Base-by-base conservation (phyloP, 2,888 invertebrate species). In the Crematogaster levior region DNA sequence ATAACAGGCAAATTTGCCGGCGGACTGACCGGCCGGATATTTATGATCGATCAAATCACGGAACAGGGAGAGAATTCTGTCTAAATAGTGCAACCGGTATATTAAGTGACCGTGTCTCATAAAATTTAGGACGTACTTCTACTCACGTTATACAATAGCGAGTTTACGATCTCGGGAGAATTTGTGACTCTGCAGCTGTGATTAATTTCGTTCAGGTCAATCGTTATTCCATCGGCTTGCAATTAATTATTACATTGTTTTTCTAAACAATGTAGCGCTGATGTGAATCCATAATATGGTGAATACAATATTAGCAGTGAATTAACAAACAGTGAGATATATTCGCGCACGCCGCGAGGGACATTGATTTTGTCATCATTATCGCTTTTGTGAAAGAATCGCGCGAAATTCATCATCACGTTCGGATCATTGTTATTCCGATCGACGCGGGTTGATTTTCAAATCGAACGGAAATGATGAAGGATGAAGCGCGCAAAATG, bases 1-100 rank as follows among this genome's bases (percentile, higher is more conserved):
- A 61, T 65, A 60, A 66, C 82, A 43, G 68, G 48, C 66, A 82
- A 82, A 82, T 79, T 82, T 79, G 68, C 60, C 24, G 66, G 30
- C 43, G 61, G 61, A 63, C 81, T 51, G 75, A 60, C 60, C 21
- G 61, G 18, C 53, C 51, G 61, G 53, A 60, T 60, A 80, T 80
- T 80, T 75, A 51, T 60, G 74, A 46, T 24, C 73, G 73, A 80
- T 80, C 46, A n/a, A 80, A 73, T 58, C 73, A 12, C 37, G 37
- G 1, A 4, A 7, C 27, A n/a, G 37, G n/a, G 34, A 10, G 6
- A 60, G 72, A 48, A 60, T 80, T 74, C 18, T 27, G 77, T 68
- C 30, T 68, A 43, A 68, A 77, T 53, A 43, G 30, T 27, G 27
- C 65, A 18, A n/a, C 21, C 15, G 48, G 24, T 27, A 51, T 65